These are phyloP conservation scores for Trogon melanurus DNA, from an alignment of 2,113 vertebrate species.

Conservation along the genomic window DNA sequence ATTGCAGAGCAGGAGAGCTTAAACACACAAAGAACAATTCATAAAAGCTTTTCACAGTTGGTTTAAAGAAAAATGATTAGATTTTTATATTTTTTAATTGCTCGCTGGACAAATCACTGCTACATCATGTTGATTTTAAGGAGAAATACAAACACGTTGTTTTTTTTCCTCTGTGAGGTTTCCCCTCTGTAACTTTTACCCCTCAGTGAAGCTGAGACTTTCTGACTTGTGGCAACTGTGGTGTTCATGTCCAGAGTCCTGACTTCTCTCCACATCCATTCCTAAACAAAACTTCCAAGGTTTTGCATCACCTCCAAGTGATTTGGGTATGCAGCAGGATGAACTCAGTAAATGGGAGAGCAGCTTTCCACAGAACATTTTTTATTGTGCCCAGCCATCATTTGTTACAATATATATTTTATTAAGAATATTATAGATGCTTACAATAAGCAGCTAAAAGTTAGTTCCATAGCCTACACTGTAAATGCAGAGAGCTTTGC, in stretches of 20 bases:
- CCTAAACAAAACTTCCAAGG: background rate
- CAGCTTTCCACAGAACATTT: background rate
- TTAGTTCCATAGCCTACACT: background rate
- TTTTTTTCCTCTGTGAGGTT: background rate
- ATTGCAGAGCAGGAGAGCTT: background rate
- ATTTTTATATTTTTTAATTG: background rate
- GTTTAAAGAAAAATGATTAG: background rate
- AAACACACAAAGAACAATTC: background rate
- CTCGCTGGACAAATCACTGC: background rate
- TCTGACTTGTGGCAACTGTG: background rate
- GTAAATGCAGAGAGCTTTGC: background rate
- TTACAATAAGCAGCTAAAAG: background rate
- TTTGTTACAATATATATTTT: background rate
- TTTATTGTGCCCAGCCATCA: background rate
- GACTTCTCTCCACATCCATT: background rate
- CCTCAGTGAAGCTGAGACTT: background rate
- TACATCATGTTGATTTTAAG: background rate
- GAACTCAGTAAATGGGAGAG: background rate
- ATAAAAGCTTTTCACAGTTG: background rate
- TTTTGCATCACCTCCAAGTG: background rate
- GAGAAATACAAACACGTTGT: background rate
- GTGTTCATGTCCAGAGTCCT: background rate
- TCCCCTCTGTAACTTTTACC: background rate
- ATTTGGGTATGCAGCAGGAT: rapidly evolving
- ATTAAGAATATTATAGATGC: background rate